Base-by-base conservation (phyloP, 64 coral and sea anemone genomes). In the Dendrophyllia cribrosa region DNA sequence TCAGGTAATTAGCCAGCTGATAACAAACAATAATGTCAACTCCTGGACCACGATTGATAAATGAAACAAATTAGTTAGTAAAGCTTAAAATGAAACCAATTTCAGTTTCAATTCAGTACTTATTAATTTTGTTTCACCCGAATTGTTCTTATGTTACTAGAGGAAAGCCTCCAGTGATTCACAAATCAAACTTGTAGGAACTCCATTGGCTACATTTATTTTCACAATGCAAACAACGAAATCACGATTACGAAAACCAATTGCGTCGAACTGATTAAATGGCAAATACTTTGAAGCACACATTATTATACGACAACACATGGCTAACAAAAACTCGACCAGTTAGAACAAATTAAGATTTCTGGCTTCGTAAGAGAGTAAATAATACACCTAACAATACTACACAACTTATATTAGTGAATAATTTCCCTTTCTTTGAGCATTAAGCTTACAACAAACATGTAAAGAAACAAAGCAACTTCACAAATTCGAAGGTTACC, bases 131-230 rank as follows among this genome's bases (percentile, higher is more conserved):
- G n/a, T n/a, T n/a, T n/a, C n/a, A 62, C 34, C 12, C 9, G 19
- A 64, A 19, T 20, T 59, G 20, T n/a, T 58, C 2, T 81, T 8
- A 62, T 3, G 17, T 12, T 7, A 24, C 4, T 23, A 15, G 43
- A n/a, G 16, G 9, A 65, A 48, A n/a, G 34, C 34, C 7, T 20
- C 3, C 64, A 22, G 25, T 13, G 25, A 47, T 65, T 64, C 22
- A 3, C 6, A 65, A 66, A 84, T 49, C 59, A 84, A 12, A 84
- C 64, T 84, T 84, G 80, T 84, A 23, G n/a, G 53, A 55, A 25
- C 49, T 7, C 50, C 3, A 77, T 77, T 77, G 75, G 75, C 4
- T 24, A 47, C 14, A 0, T 17, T 17, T 53, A 21, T 77, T 56
- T 56, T 22, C 9, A 21, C 4, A 23, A 50, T 19, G 50, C 49